Conservation (phyloP, 2,113 vertebrate genomes). For the Lutjanus erythropterus region DNA sequence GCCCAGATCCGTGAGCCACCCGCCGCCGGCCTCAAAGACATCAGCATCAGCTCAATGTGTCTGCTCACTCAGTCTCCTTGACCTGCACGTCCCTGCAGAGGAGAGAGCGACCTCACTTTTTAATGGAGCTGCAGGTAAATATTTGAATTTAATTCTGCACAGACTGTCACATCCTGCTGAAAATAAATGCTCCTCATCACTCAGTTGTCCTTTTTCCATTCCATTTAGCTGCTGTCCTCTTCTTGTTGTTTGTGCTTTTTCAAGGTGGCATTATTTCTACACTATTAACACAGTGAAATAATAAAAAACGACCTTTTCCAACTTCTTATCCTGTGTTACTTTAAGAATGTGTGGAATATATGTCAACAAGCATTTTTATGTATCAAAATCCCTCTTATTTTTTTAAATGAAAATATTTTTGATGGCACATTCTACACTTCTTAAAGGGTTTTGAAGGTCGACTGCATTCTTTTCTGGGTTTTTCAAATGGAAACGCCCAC, state of each 20-base stretch:
- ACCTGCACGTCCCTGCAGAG: slow-evolving; percentile 52
- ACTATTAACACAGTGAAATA: neutral
- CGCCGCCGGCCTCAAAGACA: slow-evolving; percentile 27
- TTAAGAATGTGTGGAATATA: too few relatives aligned
- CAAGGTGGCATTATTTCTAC: slow-evolving; percentile 31
- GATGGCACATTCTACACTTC: neutral
- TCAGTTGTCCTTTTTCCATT: slow-evolving; percentile 17
- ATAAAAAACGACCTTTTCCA: too few relatives aligned
- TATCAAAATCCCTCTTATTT: too few relatives aligned
- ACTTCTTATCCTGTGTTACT: too few relatives aligned
- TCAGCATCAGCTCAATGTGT: slow-evolving; percentile 31
- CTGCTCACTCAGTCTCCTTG: slow-evolving; percentile 65
- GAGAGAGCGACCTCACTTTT: slow-evolving; percentile 20
- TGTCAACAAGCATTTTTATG: neutral
- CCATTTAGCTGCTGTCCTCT: slow-evolving; percentile 7
- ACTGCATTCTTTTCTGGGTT: too few relatives aligned
- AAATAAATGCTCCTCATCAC: slow-evolving; percentile 35
- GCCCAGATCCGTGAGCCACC: slow-evolving; percentile 23
- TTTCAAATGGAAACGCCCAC: too few relatives aligned
- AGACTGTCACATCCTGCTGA: slow-evolving; percentile 43
- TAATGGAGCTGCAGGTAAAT: slow-evolving; percentile 63
- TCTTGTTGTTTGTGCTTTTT: slow-evolving; percentile 13
- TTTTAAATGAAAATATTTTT: neutral
- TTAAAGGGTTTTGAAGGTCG: too few relatives aligned
- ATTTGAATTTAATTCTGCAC: slow-evolving; percentile 69